Evolutionary conservation across 2,113 vertebrate species (phyloP), one percentile per base, ranked within the genome.

Genomic region (Rhinichthys klamathensis): DNA sequence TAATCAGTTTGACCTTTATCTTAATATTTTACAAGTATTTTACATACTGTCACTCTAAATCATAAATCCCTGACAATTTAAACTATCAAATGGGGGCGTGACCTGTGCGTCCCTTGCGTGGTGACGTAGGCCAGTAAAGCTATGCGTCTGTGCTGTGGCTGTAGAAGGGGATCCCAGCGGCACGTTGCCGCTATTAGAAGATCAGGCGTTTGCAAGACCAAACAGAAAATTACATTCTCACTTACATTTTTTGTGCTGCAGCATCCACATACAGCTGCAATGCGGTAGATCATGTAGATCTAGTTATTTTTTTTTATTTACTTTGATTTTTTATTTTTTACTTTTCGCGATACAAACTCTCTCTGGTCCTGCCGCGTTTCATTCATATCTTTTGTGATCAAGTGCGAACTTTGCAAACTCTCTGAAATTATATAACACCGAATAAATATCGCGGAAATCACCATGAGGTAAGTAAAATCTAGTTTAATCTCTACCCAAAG

Each of bases 401-500:
- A 91, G 87, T 67, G 90, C 8, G 86, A 93, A 94, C 89, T 75
- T 44, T 23, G 72, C 58, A 80, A 92, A 90, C 88, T 91, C 85
- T 78, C 63, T 38, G 56, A 72, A 67, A 85, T 23, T 79, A 44
- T 49, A 67, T 38, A 10, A 61, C 46, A 6, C 49, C 49, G 84
- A 49, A 65, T 4, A 46, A 54, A 54, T 46, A 23, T 56, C 21
- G 70, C 63, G 72, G 86, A 88, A 82, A 70, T 72, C 84, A 86
- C 7, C 87, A 95, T 95, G 94, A 95, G 94, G 94, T 95, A 90
- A 94, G 93, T 30, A 35, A 27, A 16, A 54, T 10, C 7, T 41
- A 13, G 21, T 70, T 69, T 30, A 16, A n/a, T 72, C 10, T 8
- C 23, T 10, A 1, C 38, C 12, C 18, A 25, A 25, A 21, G 38